Conservation (phyloP, 35 echinoderm and acorn worm species). For the Apostichopus japonicus region DNA sequence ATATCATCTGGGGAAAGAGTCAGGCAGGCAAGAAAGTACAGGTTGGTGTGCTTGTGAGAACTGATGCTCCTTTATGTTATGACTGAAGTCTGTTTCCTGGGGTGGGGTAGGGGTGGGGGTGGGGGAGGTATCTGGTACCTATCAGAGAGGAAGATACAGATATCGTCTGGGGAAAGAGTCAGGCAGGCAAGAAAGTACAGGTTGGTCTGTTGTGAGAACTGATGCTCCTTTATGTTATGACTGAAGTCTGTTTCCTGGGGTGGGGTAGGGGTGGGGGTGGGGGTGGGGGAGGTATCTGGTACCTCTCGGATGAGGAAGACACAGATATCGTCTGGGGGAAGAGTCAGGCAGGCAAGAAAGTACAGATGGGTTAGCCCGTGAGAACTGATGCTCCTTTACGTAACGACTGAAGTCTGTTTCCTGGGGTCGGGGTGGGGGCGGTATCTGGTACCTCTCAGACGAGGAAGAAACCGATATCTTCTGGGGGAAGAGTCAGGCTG, state of each 20-base stretch:
- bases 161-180: constrained; percentile 33
- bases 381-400: background rate
- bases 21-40: constrained; percentile 59
- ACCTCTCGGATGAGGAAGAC: constrained; percentile 45
- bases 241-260: too few relatives aligned
- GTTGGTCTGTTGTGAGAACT: too few relatives aligned
- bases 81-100: too few relatives aligned
- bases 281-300: background rate
- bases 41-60: too few relatives aligned
- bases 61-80: too few relatives aligned
- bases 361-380: background rate
- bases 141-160: constrained; percentile 47
- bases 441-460: constrained; percentile 23
- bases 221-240: too few relatives aligned
- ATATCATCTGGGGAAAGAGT: constrained; percentile 35
- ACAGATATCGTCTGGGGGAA: constrained; percentile 41
- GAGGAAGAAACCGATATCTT: constrained; percentile 33
- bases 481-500: constrained; percentile 51
- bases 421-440: background rate
- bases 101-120: too few relatives aligned
- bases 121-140: background rate
- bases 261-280: background rate
- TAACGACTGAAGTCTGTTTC: too few relatives aligned
- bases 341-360: constrained; percentile 70
- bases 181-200: constrained; percentile 60